These are phyloP conservation scores for Orbicella faveolata DNA, from an alignment of 64 coral and sea anemone genomes.

Conservation along the genomic window DNA sequence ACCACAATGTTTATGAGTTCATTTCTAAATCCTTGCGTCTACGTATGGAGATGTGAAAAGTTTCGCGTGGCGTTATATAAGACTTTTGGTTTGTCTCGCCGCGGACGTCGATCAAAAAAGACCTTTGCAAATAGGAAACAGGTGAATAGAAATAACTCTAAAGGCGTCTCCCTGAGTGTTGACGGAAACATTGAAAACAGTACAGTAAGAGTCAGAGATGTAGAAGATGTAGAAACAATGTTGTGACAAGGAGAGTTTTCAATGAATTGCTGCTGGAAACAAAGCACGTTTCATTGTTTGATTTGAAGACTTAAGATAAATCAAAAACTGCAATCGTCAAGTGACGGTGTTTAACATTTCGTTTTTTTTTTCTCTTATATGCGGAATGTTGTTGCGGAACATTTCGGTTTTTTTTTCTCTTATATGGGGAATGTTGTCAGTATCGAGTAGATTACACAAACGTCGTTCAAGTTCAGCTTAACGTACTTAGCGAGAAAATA, in stretches of 20 bases:
- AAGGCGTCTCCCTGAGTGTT: not conserved
- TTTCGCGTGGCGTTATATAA: constrained; percentile 24
- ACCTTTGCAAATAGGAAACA: not conserved
- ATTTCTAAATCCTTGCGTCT: constrained; percentile 41
- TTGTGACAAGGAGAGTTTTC: too few relatives aligned
- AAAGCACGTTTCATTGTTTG: too few relatives aligned
- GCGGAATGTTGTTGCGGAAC: too few relatives aligned
- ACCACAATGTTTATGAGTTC: constrained; percentile 42
- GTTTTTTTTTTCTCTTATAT: too few relatives aligned
- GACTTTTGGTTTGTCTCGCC: constrained; percentile 19
- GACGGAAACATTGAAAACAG: not conserved
- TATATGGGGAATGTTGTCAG: not conserved
- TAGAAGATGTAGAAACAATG: not conserved
- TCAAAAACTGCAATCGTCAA: too few relatives aligned
- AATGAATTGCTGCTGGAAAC: too few relatives aligned
- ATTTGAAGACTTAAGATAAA: too few relatives aligned
- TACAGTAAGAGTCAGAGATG: not conserved
- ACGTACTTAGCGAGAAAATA: not conserved
- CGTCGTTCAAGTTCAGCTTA: not conserved
- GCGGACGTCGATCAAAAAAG: not conserved
- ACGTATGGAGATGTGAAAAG: constrained; percentile 40
- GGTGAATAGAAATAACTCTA: not conserved
- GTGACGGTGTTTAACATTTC: too few relatives aligned
- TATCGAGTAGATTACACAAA: not conserved
- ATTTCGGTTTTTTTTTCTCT: not conserved